Evolutionary conservation across 2,797 vertebrate species (phyloP).

Genomic region (Sphaeramia orbicularis): DNA sequence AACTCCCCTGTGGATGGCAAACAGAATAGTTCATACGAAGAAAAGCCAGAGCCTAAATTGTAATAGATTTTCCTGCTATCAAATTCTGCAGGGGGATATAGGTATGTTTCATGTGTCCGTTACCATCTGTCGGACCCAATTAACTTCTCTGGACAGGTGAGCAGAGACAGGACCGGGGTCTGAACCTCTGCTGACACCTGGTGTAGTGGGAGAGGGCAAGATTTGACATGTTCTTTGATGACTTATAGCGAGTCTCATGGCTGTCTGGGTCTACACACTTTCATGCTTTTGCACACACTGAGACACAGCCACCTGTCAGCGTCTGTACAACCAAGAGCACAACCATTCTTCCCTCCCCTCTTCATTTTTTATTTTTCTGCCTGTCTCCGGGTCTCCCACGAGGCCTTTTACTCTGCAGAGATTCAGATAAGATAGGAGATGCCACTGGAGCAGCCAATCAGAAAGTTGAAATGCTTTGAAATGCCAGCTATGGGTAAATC

Average conservation of each 20-base stretch:
- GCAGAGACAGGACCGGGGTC: conserved; percentile 39
- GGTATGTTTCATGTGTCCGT: conserved; percentile 55
- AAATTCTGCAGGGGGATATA: conserved; percentile 65
- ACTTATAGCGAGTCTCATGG: conserved; percentile 33
- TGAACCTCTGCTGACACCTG: conserved; percentile 62
- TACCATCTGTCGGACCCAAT: conserved; percentile 79
- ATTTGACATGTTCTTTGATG: conserved; percentile 62
- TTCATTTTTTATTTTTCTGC: conserved; percentile 40
- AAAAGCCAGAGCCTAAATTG: conserved; percentile 23
- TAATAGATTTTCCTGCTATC: conserved; percentile 44
- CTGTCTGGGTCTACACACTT: conserved; percentile 30
- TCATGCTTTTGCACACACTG: conserved; percentile 5
- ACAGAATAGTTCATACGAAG: conserved; percentile 39
- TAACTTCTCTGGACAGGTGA: conserved; percentile 70
- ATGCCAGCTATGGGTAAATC: conserved; percentile 58
- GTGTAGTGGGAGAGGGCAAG: conserved; percentile 40
- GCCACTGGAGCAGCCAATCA: conserved; percentile 58
- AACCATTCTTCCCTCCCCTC: conserved; percentile 19
- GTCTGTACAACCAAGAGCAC: conserved; percentile 30
- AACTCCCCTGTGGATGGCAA: not conserved
- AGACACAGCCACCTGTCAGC: conserved; percentile 52
- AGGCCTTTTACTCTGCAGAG: conserved; percentile 41
- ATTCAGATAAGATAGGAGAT: conserved; percentile 60
- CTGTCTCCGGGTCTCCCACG: conserved; percentile 34
- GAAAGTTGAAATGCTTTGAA: conserved; percentile 52